phyloP scores from a whole-genome alignment of 2,888 invertebrate species.

The Eutolmus rufibarbis region DNA sequence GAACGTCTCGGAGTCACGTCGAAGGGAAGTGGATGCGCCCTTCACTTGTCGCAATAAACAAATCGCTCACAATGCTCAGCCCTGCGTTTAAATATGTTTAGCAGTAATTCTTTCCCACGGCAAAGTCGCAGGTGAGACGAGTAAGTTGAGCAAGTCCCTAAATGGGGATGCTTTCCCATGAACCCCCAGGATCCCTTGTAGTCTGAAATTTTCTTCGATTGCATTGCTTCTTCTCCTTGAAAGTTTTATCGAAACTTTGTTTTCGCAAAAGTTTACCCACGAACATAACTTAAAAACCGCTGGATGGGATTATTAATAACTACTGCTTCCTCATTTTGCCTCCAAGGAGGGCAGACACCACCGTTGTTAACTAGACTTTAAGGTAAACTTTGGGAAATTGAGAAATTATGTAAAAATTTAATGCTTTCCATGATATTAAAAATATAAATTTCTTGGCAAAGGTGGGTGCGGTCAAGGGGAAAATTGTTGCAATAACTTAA shows the following conservation, averaged over 20 bases:
- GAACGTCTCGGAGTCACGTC: neutral
- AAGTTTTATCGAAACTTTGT: slow-evolving; percentile 26
- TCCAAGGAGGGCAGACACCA: neutral
- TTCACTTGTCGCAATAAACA: neutral
- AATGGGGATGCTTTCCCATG: neutral
- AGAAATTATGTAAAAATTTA: neutral
- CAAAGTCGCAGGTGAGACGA: neutral
- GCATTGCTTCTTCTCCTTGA: slow-evolving; percentile 10
- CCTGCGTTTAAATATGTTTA: neutral
- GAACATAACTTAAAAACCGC: slow-evolving; percentile 22
- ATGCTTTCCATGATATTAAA: neutral
- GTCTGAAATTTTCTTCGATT: neutral
- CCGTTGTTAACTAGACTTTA: slow-evolving; percentile 1
- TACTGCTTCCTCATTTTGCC: neutral
- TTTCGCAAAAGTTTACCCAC: neutral
- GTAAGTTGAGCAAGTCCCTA: neutral
- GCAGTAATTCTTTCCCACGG: neutral
- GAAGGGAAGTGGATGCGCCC: neutral
- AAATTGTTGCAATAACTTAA: neutral
- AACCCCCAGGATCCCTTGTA: neutral
- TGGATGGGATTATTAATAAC: slow-evolving; percentile 19
- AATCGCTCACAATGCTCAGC: too few species aligned
- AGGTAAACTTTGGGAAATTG: neutral
- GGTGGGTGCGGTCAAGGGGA: neutral
- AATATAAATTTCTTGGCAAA: neutral